Conservation (phyloP, 1,140 invertebrate genomes). For the Mactra quadrangularis region DNA sequence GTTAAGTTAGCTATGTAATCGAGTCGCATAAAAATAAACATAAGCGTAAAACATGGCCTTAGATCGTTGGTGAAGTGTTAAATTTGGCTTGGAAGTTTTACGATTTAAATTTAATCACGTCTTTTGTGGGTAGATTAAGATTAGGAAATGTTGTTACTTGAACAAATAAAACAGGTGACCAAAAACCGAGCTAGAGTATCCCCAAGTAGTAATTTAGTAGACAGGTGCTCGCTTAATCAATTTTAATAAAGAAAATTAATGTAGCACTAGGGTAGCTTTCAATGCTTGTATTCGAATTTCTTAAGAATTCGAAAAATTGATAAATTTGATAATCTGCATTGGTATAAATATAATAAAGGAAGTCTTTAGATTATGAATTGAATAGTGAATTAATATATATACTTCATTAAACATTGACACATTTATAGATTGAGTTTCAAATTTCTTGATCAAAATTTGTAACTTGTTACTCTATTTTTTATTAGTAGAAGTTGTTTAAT, state of each 20-base stretch:
- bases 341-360: no score
- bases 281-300: no score
- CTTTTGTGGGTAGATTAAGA: slow-evolving; percentile 31
- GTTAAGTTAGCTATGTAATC: slow-evolving; percentile 30
- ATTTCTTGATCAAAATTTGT: no score
- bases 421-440: no score
- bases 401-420: no score
- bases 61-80: slow-evolving; percentile 45
- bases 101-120: slow-evolving; percentile 38
- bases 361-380: no score
- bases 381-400: no score
- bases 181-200: slow-evolving; percentile 15
- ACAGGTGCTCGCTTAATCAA: slow-evolving; percentile 30
- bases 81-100: slow-evolving; percentile 41
- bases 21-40: slow-evolving; percentile 46
- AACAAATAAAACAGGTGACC: slow-evolving; percentile 6
- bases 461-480: no score
- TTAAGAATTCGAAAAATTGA: no score
- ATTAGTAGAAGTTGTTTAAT: no score
- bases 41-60: slow-evolving; percentile 28
- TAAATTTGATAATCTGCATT: no score
- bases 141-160: slow-evolving; percentile 39
- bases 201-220: slow-evolving; percentile 1
- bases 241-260: not conserved
- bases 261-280: no score